A percentile compares a stretch with the other conserved stretches of the same genome.
Evolutionary conservation across 2,797 vertebrate genomes (phyloP).

Genomic region (Sphaeramia orbicularis): DNA sequence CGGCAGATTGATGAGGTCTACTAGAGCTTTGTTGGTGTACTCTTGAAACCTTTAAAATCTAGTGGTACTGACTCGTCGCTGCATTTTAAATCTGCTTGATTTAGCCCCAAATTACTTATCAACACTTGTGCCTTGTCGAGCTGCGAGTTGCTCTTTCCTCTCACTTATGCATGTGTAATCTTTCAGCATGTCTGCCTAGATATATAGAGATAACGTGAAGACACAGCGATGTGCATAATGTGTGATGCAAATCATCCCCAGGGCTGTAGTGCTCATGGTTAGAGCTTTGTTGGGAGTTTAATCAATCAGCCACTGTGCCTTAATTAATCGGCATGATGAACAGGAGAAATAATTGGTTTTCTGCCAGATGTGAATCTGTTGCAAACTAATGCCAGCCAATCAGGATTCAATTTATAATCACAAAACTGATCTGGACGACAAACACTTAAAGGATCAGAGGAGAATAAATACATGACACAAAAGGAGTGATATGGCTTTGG

Average conservation of each 20-base stretch:
- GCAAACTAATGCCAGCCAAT: constrained; percentile 73
- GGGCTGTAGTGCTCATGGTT: constrained; percentile 43
- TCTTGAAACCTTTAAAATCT: constrained; percentile 45
- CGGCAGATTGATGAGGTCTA: constrained; percentile 63
- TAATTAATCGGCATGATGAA: constrained; percentile 81
- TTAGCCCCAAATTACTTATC: constrained; percentile 49
- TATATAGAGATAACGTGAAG: constrained; percentile 52
- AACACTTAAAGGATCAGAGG: constrained; percentile 61
- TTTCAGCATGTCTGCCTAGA: constrained; percentile 37
- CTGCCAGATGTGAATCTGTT: constrained; percentile 78
- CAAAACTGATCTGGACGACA: constrained; percentile 63
- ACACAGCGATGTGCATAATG: constrained; percentile 41
- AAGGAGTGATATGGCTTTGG: constrained; percentile 38
- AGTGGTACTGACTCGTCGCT: background rate
- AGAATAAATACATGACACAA: constrained; percentile 60
- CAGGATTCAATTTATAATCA: constrained; percentile 64
- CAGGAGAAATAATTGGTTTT: constrained; percentile 82
- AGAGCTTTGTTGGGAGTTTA: constrained; percentile 73
- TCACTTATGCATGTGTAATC: constrained; percentile 14
- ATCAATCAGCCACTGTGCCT: constrained; percentile 77
- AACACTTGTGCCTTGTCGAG: constrained; percentile 43
- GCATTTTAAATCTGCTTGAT: constrained; percentile 60
- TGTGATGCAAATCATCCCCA: constrained; percentile 59
- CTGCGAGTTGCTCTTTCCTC: constrained; percentile 23
- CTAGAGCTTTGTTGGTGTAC: constrained; percentile 57